Percentiles rank a stretch among this genome's conserved stretches.
Evolutionary conservation across 2,888 invertebrate species (phyloP).

Genomic region (Venusia cambrica): DNA sequence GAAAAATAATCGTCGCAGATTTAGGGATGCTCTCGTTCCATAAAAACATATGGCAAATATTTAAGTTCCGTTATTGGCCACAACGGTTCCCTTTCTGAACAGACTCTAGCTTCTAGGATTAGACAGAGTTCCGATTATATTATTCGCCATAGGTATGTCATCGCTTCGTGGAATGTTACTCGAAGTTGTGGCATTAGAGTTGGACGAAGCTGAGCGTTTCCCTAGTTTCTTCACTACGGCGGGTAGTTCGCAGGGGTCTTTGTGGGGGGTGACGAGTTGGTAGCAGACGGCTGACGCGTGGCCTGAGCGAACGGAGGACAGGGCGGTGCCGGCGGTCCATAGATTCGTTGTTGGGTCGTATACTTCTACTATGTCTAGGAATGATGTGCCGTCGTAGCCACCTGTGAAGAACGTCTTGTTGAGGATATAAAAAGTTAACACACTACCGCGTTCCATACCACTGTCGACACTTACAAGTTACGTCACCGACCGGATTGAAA

Average conservation of each 20-base stretch:
- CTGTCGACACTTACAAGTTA: too few species aligned
- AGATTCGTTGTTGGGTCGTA: constrained; percentile 89
- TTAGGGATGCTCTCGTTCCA: too few species aligned
- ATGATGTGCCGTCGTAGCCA: constrained; percentile 93
- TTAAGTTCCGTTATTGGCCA: too few species aligned
- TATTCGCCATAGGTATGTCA: constrained; percentile 62
- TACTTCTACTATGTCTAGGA: constrained; percentile 92
- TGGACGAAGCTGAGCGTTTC: constrained; percentile 35
- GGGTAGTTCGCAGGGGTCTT: constrained; percentile 39
- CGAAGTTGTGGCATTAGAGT: constrained; percentile 26
- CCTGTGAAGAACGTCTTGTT: too few species aligned
- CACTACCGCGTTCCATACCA: too few species aligned
- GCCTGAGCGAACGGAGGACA: constrained; percentile 93
- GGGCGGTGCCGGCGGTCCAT: constrained; percentile 89
- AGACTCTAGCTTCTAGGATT: constrained; percentile 42
- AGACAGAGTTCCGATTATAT: constrained; percentile 64
- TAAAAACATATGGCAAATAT: too few species aligned
- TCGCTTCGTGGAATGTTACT: constrained; percentile 35
- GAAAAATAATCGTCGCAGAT: too few species aligned
- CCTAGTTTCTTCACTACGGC: constrained; percentile 39
- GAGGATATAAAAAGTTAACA: too few species aligned
- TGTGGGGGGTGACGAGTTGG: constrained; percentile 82
- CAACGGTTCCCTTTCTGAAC: too few species aligned
- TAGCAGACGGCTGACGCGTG: constrained; percentile 95
- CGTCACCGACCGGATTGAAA: too few species aligned